Evolutionary conservation across 1,140 invertebrate species (phyloP).

Genomic region (Catajapyx aquilonaris): DNA sequence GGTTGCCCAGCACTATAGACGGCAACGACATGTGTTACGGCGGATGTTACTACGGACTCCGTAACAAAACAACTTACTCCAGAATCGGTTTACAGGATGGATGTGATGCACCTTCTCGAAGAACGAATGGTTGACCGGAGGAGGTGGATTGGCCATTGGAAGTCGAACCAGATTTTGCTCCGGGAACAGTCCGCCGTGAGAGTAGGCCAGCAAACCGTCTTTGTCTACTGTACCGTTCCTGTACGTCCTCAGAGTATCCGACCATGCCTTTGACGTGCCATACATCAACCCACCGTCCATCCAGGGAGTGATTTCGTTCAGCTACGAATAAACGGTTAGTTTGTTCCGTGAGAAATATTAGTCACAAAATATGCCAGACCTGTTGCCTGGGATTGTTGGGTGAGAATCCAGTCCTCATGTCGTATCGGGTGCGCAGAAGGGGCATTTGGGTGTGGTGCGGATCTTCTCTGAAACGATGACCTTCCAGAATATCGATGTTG

Average conservation of each 20-base stretch:
- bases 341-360: too few species aligned
- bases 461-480: constrained; percentile 18
- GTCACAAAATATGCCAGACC: too few species aligned
- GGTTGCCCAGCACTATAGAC: constrained; percentile 40
- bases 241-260: constrained; percentile 28
- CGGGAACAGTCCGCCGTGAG: constrained; percentile 24
- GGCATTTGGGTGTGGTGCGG: constrained; percentile 21
- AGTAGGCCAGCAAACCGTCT: constrained; percentile 22
- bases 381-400: constrained; percentile 34
- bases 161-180: constrained; percentile 25
- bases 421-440: constrained; percentile 26
- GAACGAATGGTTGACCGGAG: constrained; percentile 24
- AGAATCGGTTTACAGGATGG: constrained; percentile 27
- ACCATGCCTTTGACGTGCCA: constrained; percentile 32
- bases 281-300: constrained; percentile 36
- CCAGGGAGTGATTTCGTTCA: constrained; percentile 38
- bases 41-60: too few species aligned
- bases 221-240: constrained; percentile 23
- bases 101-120: constrained; percentile 21
- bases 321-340: constrained; percentile 16
- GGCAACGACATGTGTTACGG: too few species aligned
- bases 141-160: constrained; percentile 35
- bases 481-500: constrained; percentile 27
- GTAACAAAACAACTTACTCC: constrained; percentile 33
- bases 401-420: constrained; percentile 23